phyloP scores from a whole-genome alignment of 1,140 invertebrate species.

The Euura lappo region DNA sequence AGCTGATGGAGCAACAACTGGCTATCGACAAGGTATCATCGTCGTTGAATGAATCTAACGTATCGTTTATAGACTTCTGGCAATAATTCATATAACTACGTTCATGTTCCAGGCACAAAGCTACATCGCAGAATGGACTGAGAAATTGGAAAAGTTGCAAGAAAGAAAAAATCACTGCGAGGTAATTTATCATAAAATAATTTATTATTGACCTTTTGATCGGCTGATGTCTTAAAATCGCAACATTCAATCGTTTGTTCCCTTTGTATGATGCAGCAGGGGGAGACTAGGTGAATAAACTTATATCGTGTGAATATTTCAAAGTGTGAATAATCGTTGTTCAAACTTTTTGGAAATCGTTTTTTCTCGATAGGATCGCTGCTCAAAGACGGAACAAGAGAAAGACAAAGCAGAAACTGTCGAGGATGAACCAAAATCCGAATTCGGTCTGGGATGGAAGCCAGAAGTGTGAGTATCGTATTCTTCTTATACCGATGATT shows the following conservation, averaged over 20 bases:
- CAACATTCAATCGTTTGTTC: too few species aligned
- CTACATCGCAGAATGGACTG: conserved; percentile 32
- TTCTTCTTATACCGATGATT: background rate
- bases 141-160: conserved; percentile 35
- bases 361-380: conserved; percentile 30
- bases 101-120: conserved; percentile 34
- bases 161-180: conserved; percentile 23
- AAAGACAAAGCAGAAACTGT: conserved; percentile 34
- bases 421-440: conserved; percentile 36
- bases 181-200: conserved; percentile 13
- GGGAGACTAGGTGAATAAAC: too few species aligned
- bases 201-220: too few species aligned
- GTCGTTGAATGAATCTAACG: conserved; percentile 8
- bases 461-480: conserved; percentile 35
- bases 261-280: too few species aligned
- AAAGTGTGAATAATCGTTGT: too few species aligned
- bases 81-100: background rate
- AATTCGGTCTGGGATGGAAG: conserved; percentile 24
- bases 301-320: too few species aligned
- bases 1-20: conserved; percentile 21
- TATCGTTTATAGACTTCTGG: conserved; percentile 9
- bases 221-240: too few species aligned
- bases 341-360: too few species aligned
- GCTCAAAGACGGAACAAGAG: conserved; percentile 31
- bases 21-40: conserved; percentile 29